Percentiles rank a stretch among this genome's conserved stretches.
These are phyloP conservation scores for Disparrhopalites patrizii DNA, from an alignment of 2,888 invertebrate species.

Conservation along the genomic window DNA sequence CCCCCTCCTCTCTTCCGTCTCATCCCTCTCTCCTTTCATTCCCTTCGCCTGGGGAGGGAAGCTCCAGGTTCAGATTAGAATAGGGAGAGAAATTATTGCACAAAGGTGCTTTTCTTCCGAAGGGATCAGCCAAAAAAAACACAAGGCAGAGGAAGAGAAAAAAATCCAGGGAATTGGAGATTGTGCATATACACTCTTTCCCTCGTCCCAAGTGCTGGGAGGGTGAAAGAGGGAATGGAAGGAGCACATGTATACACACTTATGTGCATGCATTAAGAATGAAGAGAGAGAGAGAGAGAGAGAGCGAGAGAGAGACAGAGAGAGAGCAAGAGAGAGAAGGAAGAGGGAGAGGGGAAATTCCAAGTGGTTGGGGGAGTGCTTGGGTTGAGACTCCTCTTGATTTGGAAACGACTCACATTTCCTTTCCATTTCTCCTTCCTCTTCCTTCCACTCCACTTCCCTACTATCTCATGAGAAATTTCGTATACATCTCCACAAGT, in stretches of 20 bases:
- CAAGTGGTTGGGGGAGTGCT: neutral
- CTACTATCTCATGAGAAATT: too few relatives aligned
- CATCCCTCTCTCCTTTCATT: neutral
- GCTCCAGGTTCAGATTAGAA: neutral
- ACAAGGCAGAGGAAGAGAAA: too few relatives aligned
- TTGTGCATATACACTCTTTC: too few relatives aligned
- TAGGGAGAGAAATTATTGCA: neutral
- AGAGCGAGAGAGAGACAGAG: too few relatives aligned
- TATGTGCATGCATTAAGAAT: constrained; percentile 17
- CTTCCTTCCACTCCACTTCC: too few relatives aligned
- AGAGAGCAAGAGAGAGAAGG: too few relatives aligned
- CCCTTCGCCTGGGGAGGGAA: neutral
- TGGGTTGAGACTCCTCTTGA: neutral
- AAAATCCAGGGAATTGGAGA: too few relatives aligned
- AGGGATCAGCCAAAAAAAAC: too few relatives aligned
- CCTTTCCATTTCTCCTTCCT: constrained; percentile 1
- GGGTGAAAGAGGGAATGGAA: neutral
- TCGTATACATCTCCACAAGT: too few relatives aligned
- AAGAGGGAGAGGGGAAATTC: neutral
- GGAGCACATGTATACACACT: neutral
- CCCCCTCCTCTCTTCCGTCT: neutral
- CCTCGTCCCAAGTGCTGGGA: neutral
- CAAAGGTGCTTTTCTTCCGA: too few relatives aligned
- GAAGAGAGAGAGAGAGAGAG: constrained; percentile 1
- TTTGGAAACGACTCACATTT: constrained; percentile 9